These are phyloP conservation scores for Stratiomys singularior DNA, from an alignment of 2,888 invertebrate genomes.

Conservation along the genomic window DNA sequence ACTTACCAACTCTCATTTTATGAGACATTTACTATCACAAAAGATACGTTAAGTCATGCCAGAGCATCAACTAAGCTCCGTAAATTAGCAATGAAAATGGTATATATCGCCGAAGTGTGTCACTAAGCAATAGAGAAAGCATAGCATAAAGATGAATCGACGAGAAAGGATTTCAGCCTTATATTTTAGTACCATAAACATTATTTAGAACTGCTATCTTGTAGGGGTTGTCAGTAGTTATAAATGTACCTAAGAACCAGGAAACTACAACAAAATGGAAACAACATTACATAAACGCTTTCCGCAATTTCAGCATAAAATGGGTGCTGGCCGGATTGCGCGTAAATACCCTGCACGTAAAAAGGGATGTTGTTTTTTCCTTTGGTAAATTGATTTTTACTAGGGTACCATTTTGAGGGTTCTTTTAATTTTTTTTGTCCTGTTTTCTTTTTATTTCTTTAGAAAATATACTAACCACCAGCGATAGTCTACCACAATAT, in stretches of 20 bases:
- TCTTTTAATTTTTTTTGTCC: no score
- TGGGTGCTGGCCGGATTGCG: constrained; percentile 15
- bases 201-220: constrained; percentile 12
- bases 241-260: not conserved
- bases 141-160: not conserved
- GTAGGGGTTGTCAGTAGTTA: not conserved
- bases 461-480: no score
- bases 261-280: constrained; percentile 2
- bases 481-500: no score
- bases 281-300: constrained; percentile 15
- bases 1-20: not conserved
- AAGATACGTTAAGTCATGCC: not conserved
- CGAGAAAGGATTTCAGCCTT: not conserved
- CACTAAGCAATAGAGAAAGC: not conserved
- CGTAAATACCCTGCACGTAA: no score
- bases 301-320: constrained; percentile 36
- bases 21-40: not conserved
- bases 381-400: no score
- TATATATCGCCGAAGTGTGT: not conserved
- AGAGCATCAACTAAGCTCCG: not conserved
- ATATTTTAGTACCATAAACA: not conserved
- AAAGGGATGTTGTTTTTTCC: no score
- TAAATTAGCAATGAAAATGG: constrained; percentile 21
- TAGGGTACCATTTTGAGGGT: no score
- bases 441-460: no score